Conservation (phyloP, 2,113 vertebrate species). For the Actinemys pallida region DNA sequence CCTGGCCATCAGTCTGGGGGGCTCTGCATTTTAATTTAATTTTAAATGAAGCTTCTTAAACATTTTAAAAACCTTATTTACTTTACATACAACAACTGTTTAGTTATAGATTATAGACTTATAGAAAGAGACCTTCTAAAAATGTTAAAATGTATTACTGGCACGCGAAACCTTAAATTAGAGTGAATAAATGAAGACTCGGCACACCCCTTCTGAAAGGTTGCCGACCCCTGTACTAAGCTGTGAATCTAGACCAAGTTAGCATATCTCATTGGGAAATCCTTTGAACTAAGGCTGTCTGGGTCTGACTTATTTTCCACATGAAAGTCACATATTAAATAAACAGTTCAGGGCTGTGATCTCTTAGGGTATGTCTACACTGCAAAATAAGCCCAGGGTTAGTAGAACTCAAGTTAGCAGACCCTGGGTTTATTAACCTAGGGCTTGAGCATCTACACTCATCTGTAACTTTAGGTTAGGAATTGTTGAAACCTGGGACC, state of each 20-base stretch:
- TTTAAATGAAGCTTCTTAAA: too few species aligned
- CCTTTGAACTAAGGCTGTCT: background rate
- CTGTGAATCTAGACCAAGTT: background rate
- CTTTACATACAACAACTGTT: too few species aligned
- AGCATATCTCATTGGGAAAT: background rate
- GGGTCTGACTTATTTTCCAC: background rate
- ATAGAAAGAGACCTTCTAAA: too few species aligned
- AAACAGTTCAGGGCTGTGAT: background rate
- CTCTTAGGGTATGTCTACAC: background rate
- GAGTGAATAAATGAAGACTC: too few species aligned
- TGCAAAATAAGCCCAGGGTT: background rate
- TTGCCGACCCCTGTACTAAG: too few species aligned
- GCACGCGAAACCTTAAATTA: too few species aligned
- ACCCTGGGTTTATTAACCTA: background rate
- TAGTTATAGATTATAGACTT: too few species aligned
- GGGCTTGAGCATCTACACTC: background rate
- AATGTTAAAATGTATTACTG: too few species aligned
- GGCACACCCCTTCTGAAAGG: too few species aligned
- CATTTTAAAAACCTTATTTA: too few species aligned
- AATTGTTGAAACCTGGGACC: background rate
- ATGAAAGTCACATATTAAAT: constrained; percentile 12
- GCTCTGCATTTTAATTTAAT: too few species aligned
- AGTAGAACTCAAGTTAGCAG: background rate
- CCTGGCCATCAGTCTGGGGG: too few species aligned
- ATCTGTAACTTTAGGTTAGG: background rate